These are phyloP conservation scores for Chaenogobius annularis DNA, from an alignment of 2,113 vertebrate species.

Conservation along the genomic window DNA sequence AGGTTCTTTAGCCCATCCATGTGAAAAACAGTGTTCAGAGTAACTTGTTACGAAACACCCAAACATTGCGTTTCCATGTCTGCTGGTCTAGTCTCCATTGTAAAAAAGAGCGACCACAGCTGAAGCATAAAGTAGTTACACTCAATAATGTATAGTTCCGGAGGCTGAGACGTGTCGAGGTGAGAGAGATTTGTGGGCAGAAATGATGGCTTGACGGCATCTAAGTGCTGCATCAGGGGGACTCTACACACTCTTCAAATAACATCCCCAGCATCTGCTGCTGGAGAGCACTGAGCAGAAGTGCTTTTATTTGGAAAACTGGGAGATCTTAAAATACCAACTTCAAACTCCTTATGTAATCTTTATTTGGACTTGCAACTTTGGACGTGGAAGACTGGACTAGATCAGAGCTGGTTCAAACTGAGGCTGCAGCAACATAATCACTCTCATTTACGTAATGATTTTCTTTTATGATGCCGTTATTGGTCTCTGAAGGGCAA, in stretches of 20 bases:
- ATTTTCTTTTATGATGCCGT: neutral
- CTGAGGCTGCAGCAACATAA: neutral
- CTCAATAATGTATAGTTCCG: slow-evolving; percentile 57
- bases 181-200: slow-evolving; percentile 41
- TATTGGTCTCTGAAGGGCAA: slow-evolving; percentile 1
- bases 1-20: neutral
- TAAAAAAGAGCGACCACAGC: slow-evolving; percentile 33
- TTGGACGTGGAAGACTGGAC: neutral
- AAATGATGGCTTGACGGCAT: slow-evolving; percentile 28
- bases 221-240: slow-evolving; percentile 42
- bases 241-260: slow-evolving; percentile 21
- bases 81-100: slow-evolving; percentile 16
- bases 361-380: neutral
- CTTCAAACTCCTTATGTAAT: neutral
- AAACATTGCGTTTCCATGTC: slow-evolving; percentile 24
- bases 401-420: slow-evolving; percentile 2
- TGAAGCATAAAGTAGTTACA: slow-evolving; percentile 42
- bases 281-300: slow-evolving; percentile 1
- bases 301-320: slow-evolving; percentile 3
- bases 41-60: slow-evolving; percentile 4
- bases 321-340: neutral
- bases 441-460: neutral
- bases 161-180: slow-evolving; percentile 49
- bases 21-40: neutral
- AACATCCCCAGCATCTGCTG: slow-evolving; percentile 40